A percentile compares a stretch with the other conserved stretches of the same genome.
phyloP scores from a whole-genome alignment of 2,797 vertebrate species.

The Glossophaga mutica region DNA sequence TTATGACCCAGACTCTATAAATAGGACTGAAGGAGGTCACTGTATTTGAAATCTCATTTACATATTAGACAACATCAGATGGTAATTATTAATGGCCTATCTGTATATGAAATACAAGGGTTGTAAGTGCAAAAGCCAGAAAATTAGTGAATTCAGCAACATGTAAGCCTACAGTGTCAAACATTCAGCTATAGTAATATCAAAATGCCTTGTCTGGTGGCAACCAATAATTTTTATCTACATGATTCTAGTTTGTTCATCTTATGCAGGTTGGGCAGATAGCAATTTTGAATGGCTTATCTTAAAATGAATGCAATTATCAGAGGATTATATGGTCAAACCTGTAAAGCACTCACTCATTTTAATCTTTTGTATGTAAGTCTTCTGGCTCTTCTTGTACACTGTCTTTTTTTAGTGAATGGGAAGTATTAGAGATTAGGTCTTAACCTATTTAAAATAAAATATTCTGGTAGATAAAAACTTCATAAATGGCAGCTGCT shows the following conservation, averaged over 20 bases:
- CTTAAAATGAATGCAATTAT: slow-evolving; percentile 73
- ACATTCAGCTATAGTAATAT: background rate
- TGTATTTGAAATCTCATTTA: background rate
- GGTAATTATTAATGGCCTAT: slow-evolving; percentile 2
- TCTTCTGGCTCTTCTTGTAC: slow-evolving; percentile 42
- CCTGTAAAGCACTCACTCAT: slow-evolving; percentile 60
- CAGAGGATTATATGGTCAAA: slow-evolving; percentile 64
- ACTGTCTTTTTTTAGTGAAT: slow-evolving; percentile 64
- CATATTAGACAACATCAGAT: background rate
- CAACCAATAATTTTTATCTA: slow-evolving; percentile 52
- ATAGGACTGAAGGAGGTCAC: background rate
- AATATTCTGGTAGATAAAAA: slow-evolving; percentile 61
- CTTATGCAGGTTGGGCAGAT: slow-evolving; percentile 53
- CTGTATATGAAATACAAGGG: background rate
- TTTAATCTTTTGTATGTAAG: slow-evolving; percentile 78
- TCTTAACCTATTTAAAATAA: slow-evolving; percentile 65
- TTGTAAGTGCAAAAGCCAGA: background rate
- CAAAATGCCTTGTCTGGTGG: slow-evolving; percentile 24
- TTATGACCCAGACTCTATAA: background rate
- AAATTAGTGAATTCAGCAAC: background rate
- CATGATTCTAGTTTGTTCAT: slow-evolving; percentile 60
- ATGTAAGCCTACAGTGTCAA: background rate
- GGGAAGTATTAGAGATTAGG: slow-evolving; percentile 44
- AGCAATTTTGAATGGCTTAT: slow-evolving; percentile 72
- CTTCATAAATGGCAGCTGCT: slow-evolving; percentile 46